Evolutionary conservation across 2,113 vertebrate species (phyloP), one percentile per base, ranked within the genome.

Genomic region (Benthochromis sp.): DNA sequence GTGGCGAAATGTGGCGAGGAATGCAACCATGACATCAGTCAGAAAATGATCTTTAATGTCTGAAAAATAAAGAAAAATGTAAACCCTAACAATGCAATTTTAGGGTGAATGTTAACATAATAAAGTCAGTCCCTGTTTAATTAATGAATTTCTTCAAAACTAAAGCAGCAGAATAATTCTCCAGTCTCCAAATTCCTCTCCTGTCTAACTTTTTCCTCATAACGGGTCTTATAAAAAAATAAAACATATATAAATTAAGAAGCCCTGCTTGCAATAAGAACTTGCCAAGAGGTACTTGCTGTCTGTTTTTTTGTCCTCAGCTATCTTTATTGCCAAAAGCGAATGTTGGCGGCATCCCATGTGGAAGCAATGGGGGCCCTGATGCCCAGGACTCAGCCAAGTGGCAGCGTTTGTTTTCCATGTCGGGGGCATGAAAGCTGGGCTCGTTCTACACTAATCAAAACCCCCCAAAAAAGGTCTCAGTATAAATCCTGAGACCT

Each of bases 361-460:
- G 92, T 93, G 87, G 91, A 94, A 94, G 95, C 95, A 92, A 95
- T 92, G 93, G 95, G 93, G 93, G 94, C 95, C 94, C 94, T 89
- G 93, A 94, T 96, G 94, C 95, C 94, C 93, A 95, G 89, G 89
- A 95, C 93, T 95, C 93, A 95, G 95, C 93, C 95, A 96, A 96
- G 94, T 95, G 91, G 95, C 96, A 96, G 94, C 94, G 88, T 96
- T 97, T 97, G 95, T 96, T 96, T 95, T 94, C 93, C 91, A 92
- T 92, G 95, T 96, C 93, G 93, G 94, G 96, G 95, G 95, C 95
- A 96, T 96, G 95, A 96, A 96, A 96, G 96, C 96, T 89, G 91
- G 93, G 95, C 96, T 96, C 93, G 84, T 96, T 96, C 95, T 92
- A 88, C 95, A 94, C 94, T 95, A 96, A 97, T 97, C 95, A 95